Evolutionary conservation across 1,140 invertebrate genomes (phyloP).

Genomic region (Camponotus vicinus): DNA sequence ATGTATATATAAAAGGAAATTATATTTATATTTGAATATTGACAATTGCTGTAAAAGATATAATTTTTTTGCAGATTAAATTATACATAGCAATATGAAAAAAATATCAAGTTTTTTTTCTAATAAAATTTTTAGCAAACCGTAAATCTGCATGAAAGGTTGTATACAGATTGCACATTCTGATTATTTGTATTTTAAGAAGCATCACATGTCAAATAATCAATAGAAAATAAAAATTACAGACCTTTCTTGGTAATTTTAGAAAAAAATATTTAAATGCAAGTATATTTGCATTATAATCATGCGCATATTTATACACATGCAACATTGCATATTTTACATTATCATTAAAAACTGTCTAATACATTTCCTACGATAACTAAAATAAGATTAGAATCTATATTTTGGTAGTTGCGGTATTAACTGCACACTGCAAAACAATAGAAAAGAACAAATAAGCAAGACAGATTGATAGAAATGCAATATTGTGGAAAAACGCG

Average conservation of each 20-base stretch:
- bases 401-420: conserved; percentile 47
- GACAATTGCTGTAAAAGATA: conserved; percentile 22
- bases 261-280: neutral
- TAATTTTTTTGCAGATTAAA: conserved; percentile 18
- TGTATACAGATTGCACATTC: conserved; percentile 44
- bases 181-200: conserved; percentile 5
- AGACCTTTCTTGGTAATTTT: neutral
- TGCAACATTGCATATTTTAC: conserved; percentile 18
- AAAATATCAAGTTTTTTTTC: neutral
- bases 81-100: conserved; percentile 43
- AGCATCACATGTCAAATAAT: neutral
- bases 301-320: neutral
- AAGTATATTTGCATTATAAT: conserved; percentile 20
- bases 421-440: conserved; percentile 3
- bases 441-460: neutral
- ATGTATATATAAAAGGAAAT: conserved; percentile 6
- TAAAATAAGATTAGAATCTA: conserved; percentile 50
- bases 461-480: conserved; percentile 31
- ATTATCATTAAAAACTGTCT: conserved; percentile 38
- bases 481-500: neutral
- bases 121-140: conserved; percentile 23
- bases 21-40: conserved; percentile 33
- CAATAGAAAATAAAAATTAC: conserved; percentile 6
- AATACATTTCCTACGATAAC: conserved; percentile 47
- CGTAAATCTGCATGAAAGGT: conserved; percentile 13